A percentile compares a stretch with the other conserved stretches of the same genome.
Conservation (phyloP, 2,797 vertebrate species). For the Limosa lapponica region DNA sequence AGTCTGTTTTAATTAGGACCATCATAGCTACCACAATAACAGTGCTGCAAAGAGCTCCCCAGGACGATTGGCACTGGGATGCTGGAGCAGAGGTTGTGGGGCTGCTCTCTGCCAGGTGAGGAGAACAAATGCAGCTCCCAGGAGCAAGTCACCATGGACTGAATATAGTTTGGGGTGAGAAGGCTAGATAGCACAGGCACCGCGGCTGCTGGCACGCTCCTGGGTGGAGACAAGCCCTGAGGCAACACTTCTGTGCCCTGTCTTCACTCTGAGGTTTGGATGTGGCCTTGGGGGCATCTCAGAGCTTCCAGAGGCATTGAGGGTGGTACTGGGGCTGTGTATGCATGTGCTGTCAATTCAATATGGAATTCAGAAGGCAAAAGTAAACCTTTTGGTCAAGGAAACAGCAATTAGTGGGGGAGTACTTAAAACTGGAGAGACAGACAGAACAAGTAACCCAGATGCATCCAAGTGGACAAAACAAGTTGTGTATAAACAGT, state of each 20-base stretch:
- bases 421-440: not conserved
- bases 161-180: not conserved
- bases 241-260: not conserved
- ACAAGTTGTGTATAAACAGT: not conserved
- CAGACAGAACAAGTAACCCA: not conserved
- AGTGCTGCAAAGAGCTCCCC: not conserved
- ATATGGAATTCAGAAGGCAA: not conserved
- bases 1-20: not conserved
- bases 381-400: not conserved
- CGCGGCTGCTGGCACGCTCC: rapidly evolving
- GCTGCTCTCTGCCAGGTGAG: not conserved
- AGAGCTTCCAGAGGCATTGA: not conserved
- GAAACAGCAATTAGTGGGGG: not conserved
- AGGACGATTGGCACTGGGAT: not conserved
- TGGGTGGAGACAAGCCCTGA: not conserved
- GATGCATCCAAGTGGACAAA: not conserved
- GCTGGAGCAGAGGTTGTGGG: not conserved
- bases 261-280: not conserved
- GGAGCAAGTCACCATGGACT: not conserved
- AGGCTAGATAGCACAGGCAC: not conserved
- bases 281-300: not conserved
- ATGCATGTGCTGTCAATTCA: not conserved
- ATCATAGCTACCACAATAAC: not conserved
- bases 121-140: not conserved
- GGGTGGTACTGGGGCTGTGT: not conserved